Evolutionary conservation across 2,888 invertebrate genomes (phyloP).

Genomic region (Pachymerium ferrugineum): DNA sequence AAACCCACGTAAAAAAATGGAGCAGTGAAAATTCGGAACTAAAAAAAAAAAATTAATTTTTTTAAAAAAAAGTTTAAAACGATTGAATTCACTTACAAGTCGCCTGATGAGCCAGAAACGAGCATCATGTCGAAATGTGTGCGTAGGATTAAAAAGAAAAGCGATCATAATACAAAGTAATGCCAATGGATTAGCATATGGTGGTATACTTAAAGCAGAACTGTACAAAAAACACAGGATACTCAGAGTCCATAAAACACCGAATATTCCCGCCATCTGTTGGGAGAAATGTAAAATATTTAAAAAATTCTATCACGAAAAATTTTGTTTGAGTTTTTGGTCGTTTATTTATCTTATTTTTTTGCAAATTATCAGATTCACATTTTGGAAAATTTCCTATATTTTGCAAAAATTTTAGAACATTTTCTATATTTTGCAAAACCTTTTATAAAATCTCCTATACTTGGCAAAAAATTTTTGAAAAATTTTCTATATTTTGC

Average conservation of each 20-base stretch:
- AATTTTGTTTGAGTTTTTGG: too few species aligned
- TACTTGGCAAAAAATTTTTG: too few species aligned
- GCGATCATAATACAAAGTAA: conserved; percentile 66
- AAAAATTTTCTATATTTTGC: too few species aligned
- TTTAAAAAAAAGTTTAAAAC: not conserved
- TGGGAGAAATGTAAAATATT: conserved; percentile 29
- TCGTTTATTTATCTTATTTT: too few species aligned
- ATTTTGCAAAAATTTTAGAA: too few species aligned
- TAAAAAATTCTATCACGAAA: too few species aligned
- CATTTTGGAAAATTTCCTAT: too few species aligned
- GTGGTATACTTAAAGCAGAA: conserved; percentile 77
- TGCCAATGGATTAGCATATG: conserved; percentile 84
- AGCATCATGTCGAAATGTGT: conserved; percentile 84
- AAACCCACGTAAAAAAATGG: conserved; percentile 92
- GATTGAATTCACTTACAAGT: conserved; percentile 54
- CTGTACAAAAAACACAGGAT: conserved; percentile 78
- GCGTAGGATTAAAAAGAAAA: conserved; percentile 87
- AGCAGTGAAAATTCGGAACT: conserved; percentile 78
- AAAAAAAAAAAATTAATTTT: conserved; percentile 35
- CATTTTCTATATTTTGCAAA: too few species aligned
- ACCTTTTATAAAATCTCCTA: too few species aligned
- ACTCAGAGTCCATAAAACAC: conserved; percentile 89
- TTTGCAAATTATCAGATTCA: too few species aligned
- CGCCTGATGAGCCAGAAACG: conserved; percentile 89
- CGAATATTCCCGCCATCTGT: conserved; percentile 77